Evolutionary conservation across 2,797 vertebrate genomes (phyloP).

Genomic region (Schizopygopsis pylzovi): DNA sequence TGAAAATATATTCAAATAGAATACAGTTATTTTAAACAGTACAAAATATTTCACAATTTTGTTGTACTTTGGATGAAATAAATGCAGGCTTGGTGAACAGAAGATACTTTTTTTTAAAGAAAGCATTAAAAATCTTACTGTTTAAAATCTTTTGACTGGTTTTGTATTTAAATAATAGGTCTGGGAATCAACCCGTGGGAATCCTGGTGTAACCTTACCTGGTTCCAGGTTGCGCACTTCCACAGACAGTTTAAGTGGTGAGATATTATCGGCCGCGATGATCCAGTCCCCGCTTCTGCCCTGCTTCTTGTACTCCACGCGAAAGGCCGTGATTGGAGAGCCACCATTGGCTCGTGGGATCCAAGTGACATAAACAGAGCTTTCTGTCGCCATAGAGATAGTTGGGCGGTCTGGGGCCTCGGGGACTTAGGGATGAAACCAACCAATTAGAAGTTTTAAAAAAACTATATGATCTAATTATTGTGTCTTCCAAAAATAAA

Average conservation of each 20-base stretch:
- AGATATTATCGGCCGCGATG: slow-evolving; percentile 90
- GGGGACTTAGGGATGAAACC: slow-evolving; percentile 75
- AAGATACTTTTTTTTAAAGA: too few species aligned
- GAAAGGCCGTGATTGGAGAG: slow-evolving; percentile 94
- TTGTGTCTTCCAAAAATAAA: slow-evolving; percentile 31
- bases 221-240: slow-evolving; percentile 93
- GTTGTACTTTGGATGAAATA: too few species aligned
- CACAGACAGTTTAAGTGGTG: slow-evolving; percentile 94
- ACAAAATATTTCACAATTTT: too few species aligned
- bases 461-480: slow-evolving; percentile 10
- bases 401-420: slow-evolving; percentile 95
- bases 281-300: slow-evolving; percentile 86
- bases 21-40: too few species aligned
- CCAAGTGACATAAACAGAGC: slow-evolving; percentile 94
- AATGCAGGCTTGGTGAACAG: too few species aligned
- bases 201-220: slow-evolving; percentile 74
- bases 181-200: background rate
- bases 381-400: slow-evolving; percentile 91
- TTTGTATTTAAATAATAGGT: background rate
- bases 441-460: slow-evolving; percentile 19
- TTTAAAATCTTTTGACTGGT: too few species aligned
- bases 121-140: too few species aligned
- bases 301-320: slow-evolving; percentile 89
- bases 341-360: slow-evolving; percentile 96
- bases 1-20: too few species aligned